Conservation (phyloP, 2,113 vertebrate genomes). For the Theropithecus gelada region DNA sequence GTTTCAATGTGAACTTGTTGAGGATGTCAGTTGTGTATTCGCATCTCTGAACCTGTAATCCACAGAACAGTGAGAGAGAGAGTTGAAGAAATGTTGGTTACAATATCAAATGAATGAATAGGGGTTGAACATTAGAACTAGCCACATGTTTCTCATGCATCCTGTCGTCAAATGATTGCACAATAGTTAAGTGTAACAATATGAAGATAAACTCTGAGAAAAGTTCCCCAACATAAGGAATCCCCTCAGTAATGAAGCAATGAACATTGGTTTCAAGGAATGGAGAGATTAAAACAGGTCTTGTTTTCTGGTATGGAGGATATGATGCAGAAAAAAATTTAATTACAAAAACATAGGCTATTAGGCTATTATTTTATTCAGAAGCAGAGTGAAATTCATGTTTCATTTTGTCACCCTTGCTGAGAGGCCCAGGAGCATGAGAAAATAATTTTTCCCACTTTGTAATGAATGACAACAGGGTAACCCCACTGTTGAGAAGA, state of each 20-base stretch:
- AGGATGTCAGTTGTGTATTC: neutral
- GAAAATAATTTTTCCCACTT: conserved; percentile 59
- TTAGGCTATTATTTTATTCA: conserved; percentile 10
- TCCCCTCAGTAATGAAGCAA: neutral
- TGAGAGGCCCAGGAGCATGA: conserved; percentile 25
- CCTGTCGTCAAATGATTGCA: neutral
- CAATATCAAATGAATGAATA: neutral
- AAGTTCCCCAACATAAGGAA: neutral
- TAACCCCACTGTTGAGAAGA: neutral
- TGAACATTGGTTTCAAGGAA: neutral
- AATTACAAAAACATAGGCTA: neutral
- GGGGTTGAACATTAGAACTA: neutral
- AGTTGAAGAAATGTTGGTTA: neutral
- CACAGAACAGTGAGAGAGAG: neutral
- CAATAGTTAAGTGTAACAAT: neutral
- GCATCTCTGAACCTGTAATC: neutral
- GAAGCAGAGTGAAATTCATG: conserved; percentile 37
- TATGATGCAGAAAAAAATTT: conserved; percentile 25
- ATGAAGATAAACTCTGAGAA: neutral
- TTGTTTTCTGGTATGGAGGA: neutral
- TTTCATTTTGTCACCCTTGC: conserved; percentile 53
- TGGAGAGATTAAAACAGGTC: neutral
- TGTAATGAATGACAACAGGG: conserved; percentile 30
- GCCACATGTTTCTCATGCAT: neutral
- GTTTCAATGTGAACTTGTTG: neutral